A percentile compares a stretch with the other conserved stretches of the same genome.
Conservation (phyloP, 2,113 vertebrate genomes). For the Tragelaphus imberbis region DNA sequence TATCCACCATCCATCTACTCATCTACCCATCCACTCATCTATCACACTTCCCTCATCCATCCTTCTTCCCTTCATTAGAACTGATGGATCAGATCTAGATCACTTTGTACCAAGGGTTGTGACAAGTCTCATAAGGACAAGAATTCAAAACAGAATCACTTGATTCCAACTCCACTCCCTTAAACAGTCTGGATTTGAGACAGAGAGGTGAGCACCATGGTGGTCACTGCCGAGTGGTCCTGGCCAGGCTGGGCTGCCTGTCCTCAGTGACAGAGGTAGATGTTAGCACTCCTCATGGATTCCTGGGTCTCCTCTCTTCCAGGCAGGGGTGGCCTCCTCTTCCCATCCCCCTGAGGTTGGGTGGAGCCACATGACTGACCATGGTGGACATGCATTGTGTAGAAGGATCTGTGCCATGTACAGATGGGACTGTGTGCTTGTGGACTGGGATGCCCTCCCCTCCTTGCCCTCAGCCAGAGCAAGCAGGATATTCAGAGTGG, state of each 20-base stretch:
- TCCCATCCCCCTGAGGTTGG: rapidly evolving
- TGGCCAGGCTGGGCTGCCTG: background rate
- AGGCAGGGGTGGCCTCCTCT: too few species aligned
- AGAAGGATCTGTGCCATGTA: rapidly evolving
- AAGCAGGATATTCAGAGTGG: background rate
- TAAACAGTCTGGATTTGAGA: background rate
- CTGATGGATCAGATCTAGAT: too few species aligned
- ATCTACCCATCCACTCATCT: rapidly evolving
- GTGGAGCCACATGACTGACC: background rate
- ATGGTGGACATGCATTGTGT: rapidly evolving
- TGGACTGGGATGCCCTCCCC: rapidly evolving
- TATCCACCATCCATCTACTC: background rate
- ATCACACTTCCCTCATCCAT: too few species aligned
- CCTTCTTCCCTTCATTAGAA: background rate
- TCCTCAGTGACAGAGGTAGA: background rate
- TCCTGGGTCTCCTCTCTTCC: too few species aligned
- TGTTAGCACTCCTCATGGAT: rapidly evolving
- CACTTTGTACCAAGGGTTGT: background rate
- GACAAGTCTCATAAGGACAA: background rate
- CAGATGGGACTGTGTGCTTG: rapidly evolving
- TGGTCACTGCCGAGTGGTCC: rapidly evolving
- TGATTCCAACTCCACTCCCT: too few species aligned
- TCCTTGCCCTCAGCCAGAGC: background rate
- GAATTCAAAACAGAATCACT: background rate
- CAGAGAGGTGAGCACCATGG: rapidly evolving